Evolutionary conservation across 2,888 invertebrate genomes (phyloP), one percentile per base, ranked within the genome.

Genomic region (Limenitis camilla): DNA sequence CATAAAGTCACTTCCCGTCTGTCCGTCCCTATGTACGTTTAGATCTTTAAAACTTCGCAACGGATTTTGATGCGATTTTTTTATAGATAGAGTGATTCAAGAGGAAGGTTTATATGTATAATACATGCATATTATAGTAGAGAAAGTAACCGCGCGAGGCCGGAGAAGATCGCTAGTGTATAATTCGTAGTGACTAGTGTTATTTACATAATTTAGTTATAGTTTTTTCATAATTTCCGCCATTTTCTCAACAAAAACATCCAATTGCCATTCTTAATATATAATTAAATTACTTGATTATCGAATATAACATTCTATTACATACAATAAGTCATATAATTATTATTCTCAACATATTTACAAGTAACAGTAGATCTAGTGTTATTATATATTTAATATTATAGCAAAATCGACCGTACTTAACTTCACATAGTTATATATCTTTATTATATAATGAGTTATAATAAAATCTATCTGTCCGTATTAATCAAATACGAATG

Each of bases 271-370:
- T 52, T 69, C 69, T 61, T 58, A 61, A 32, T 56, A 61, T 19
- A 19, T 19, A 19, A 19, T 19, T 19, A 19, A 19, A 19, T 19
- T 19, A 19, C 19, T 19, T 19, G 19, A 52, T 52, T 52, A 53
- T 57, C 43, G 55, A 56, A 46, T 64, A 71, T 74, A 74, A 76
- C 71, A 69, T 68, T 59, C 62, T 72, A 72, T 69, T 68, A 68
- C 62, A 66, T 64, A 63, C 70, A 69, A 38, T 53, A 52, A 29
- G n/a, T n/a, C n/a, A n/a, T n/a, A n/a, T 44, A 32, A 31, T 43
- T 66, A 67, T 68, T 75, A 71, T 69, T 72, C 68, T 71, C 71
- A 79, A 81, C 80, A 79, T 79, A 78, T 81, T 72, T 79, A 81
- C 78, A 59, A 41, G 32, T 49, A 55, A 58, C 55, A 50, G 52